Base-by-base conservation (phyloP, 2,888 invertebrate genomes). In the Encarsia formosa region DNA sequence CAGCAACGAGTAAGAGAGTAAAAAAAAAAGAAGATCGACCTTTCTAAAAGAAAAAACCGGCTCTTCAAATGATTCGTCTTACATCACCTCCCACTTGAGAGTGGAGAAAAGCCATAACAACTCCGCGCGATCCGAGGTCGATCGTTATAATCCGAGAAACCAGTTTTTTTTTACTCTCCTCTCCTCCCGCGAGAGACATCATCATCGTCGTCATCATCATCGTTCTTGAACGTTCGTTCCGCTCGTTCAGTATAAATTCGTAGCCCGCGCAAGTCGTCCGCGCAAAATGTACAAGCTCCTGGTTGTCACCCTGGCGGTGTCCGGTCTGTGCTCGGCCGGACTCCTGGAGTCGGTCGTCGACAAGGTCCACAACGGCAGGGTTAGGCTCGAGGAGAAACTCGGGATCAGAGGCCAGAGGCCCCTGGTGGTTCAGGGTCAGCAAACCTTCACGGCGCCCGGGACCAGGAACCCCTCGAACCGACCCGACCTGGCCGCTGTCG, bases 161-260 rank as follows among this genome's bases (percentile, higher is more conserved):
- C 43, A 38, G 49, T 49, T 49, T 49, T 22, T n/a, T n/a, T n/a
- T n/a, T 16, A 16, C 32, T 32, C 32, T 32, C 32, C 26, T 11
- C 32, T 8, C 26, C 26, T 26, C 26, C 26, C 6, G 6, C 26
- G 26, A 26, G 6, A 11, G 11, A 8, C 11, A 26, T 26, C 6
- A 8, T 26, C 26, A 8, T 6, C 26, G 26, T 26, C 26, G 26
- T n/a, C n/a, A n/a, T n/a, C n/a, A n/a, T n/a, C n/a, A n/a, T n/a
- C 22, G 41, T 19, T 29, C 11, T 2, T 4, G 16, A 26, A 2
- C 19, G 2, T 16, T 34, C 20, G 24, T 29, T 6, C 9, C 11
- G 16, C 37, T 16, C 24, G 22, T 24, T 41, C 34, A 23, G 42
- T 52, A 52, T 52, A 48, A 48, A 48, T 48, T 48, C 34, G 43